Conservation (phyloP, 2,113 vertebrate species). For the Carlito syrichta region DNA sequence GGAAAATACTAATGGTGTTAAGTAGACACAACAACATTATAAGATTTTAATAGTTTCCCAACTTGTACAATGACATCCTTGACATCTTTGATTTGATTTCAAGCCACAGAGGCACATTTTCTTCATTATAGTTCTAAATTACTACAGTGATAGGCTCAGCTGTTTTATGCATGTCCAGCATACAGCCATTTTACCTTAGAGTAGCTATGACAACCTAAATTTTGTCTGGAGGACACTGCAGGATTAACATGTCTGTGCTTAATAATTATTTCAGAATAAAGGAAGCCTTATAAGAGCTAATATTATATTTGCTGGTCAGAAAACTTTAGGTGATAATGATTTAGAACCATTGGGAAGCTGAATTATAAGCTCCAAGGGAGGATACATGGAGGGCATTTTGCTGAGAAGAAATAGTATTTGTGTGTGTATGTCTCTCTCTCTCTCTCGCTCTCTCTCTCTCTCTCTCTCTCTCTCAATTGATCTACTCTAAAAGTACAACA, state of each 20-base stretch:
- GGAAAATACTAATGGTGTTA: conserved; percentile 78
- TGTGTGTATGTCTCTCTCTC: background rate
- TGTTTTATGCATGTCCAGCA: conserved; percentile 2
- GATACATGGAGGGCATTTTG: background rate
- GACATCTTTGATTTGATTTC: conserved; percentile 65
- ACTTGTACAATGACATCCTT: conserved; percentile 79
- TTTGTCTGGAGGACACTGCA: background rate
- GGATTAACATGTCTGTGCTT: conserved; percentile 40
- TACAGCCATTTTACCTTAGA: conserved; percentile 53
- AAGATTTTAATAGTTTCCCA: conserved; percentile 82
- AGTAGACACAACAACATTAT: conserved; percentile 78
- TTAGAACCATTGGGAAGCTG: background rate
- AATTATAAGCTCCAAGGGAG: conserved; percentile 11
- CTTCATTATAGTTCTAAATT: conserved; percentile 58
- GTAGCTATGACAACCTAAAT: conserved; percentile 2
- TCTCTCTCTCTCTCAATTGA: too few relatives aligned
- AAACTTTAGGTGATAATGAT: background rate
- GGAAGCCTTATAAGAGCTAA: conserved; percentile 34
- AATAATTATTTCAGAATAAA: conserved; percentile 40
- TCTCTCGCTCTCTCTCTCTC: too few relatives aligned
- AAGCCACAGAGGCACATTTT: conserved; percentile 52
- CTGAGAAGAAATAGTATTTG: background rate
- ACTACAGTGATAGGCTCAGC: background rate
- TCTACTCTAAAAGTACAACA: background rate
- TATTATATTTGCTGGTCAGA: background rate